A percentile compares a stretch with the other conserved stretches of the same genome.
phyloP scores from a whole-genome alignment of 2,113 vertebrate genomes.

The Aptenodytes forsteri region DNA sequence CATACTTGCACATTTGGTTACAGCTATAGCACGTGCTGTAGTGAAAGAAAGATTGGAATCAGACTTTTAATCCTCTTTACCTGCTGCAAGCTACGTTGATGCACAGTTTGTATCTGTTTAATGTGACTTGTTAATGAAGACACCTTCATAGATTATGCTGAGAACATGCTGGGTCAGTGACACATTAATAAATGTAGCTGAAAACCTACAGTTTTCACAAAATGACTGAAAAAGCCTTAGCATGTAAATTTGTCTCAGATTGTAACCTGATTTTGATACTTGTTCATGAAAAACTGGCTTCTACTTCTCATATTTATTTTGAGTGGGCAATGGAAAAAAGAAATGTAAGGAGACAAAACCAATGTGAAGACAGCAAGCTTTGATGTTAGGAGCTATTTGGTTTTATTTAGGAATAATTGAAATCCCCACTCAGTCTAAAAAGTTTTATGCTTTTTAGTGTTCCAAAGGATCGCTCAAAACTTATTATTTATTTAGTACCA shows the following conservation, averaged over 20 bases:
- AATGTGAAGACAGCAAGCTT: background rate
- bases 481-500: constrained; percentile 24
- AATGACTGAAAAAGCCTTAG: background rate
- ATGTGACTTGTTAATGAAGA: background rate
- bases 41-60: background rate
- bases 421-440: background rate
- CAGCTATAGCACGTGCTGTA: background rate
- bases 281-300: background rate
- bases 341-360: background rate
- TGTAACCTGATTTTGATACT: background rate
- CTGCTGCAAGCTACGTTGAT: background rate
- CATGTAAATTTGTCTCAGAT: background rate
- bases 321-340: background rate
- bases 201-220: background rate
- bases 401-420: background rate
- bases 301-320: background rate
- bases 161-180: background rate
- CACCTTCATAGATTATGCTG: background rate
- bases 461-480: background rate
- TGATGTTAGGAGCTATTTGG: background rate
- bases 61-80: background rate
- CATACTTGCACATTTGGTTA: background rate
- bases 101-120: background rate
- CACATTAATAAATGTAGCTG: background rate
- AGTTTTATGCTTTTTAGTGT: background rate